phyloP scores from a whole-genome alignment of 2,113 vertebrate species.

The Lophotis ruficrista region DNA sequence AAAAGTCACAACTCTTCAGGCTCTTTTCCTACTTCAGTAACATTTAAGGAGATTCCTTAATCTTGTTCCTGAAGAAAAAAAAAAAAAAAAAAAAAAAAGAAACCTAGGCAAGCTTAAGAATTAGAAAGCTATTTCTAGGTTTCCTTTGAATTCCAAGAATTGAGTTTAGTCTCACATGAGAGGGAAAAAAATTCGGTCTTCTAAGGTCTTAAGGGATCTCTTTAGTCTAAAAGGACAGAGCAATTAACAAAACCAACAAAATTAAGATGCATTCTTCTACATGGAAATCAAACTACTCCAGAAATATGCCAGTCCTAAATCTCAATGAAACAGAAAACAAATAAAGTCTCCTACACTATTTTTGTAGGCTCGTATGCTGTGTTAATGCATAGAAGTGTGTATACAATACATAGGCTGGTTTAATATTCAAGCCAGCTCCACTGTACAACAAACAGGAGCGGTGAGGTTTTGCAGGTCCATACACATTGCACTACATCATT shows the following conservation, averaged over 20 bases:
- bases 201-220: not conserved
- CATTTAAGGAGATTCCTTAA: not conserved
- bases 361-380: not conserved
- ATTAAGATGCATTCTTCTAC: not conserved
- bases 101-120: not conserved
- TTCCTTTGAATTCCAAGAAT: not conserved
- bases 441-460: not conserved
- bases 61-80: not conserved
- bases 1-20: not conserved
- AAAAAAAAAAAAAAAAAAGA: not conserved
- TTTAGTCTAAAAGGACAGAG: not conserved
- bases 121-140: not conserved
- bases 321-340: not conserved
- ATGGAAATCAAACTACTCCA: not conserved
- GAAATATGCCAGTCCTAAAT: not conserved
- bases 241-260: not conserved
- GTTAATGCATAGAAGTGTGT: not conserved
- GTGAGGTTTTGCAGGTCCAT: not conserved
- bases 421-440: not conserved
- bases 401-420: not conserved
- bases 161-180: not conserved
- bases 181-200: not conserved
- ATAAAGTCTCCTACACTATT: not conserved
- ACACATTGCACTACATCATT: fast-evolving
- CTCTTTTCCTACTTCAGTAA: not conserved